Evolutionary conservation across 2,113 vertebrate genomes (phyloP), one percentile per base, ranked within the genome.

Genomic region (Dascyllus trimaculatus): DNA sequence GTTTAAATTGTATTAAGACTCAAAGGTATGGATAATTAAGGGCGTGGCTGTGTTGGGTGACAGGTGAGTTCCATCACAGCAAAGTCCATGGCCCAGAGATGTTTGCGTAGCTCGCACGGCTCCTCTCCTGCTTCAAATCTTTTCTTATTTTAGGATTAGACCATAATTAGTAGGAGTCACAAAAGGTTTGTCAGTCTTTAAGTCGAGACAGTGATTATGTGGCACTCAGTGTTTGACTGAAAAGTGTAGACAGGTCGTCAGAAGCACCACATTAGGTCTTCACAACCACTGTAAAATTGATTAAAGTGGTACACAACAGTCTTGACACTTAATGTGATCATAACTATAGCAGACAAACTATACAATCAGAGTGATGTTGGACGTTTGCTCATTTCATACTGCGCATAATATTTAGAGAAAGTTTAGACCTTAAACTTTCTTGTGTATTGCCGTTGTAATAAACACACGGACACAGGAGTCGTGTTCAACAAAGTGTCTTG

Each of bases 401-500:
- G 21, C 14, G 46, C 43, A 53, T 51, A 17, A 62, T 76, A 38
- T 22, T 2, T 43, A 18, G 21, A 24, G 53, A 71, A 48, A 75
- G 35, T 22, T 25, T 19, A 68, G 48, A 38, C 43, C 1, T n/a
- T 9, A 38, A 0, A 40, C 58, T 24, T 57, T 8, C 61, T 49
- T 32, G 1, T 49, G 4, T 65, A 24, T 7, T 65, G 62, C 29
- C 38, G 43, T 49, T 52, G 69, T 29, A 29, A 61, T 43, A 48
- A 66, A 48, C 22, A 19, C 56, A 35, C 22, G 9, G 19, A 26
- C 15, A n/a, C 45, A 67, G 29, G 48, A 14, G 64, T 63, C 2
- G 18, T 62, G 51, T 29, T 81, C 25, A 35, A 51, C 60, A 72
- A 45, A 82, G 54, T 78, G 45, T 43, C 72, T 56, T 66, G 51